Base-by-base conservation (phyloP, 1,140 invertebrate species). In the Formica selysi region DNA sequence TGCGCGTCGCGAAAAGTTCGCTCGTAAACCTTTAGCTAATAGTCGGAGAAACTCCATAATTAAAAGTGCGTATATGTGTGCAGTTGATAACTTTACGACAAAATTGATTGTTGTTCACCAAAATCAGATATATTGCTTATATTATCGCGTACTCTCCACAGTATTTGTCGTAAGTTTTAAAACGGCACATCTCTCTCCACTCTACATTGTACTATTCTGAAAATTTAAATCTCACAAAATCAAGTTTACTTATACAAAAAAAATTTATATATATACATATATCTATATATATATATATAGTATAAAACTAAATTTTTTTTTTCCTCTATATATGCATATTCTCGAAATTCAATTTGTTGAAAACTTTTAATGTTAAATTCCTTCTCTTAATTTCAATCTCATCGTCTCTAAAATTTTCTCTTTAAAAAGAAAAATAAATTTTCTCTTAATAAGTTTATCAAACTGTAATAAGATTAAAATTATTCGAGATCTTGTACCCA, bases 11-110 rank as follows among this genome's bases (percentile, higher is more conserved):
- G 38, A 26, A 26, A 22, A 48, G 16, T 44, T 19, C 0, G 19
- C 51, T 78, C 65, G 73, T 78, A 88, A 88, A 88, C 29, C 73
- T 73, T 57, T 51, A 38, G 32, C 10, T 22, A 57, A 54, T 54
- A 83, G 38, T 59, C 65, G 32, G 19, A 83, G 10, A 78, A 57
- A 64, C 61, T 22, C 0, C 13, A 59, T 78, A 88, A 88, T 88
- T 88, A 85, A 88, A 88, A 88, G 80, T 78, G 87, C 62, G 78
- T 87, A 54, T 2, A 32, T 19, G 41, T 26, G 7, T 48, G 16
- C 62, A 10, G 59, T 73, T 88, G 78, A 88, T 73, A 59, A 57
- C 10, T 88, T 88, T 71, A 78, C 65, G 13, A 61, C 54, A 29
- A 10, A 22, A 44, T 19, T 19, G 7, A 44, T 19, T n/a, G 7